Evolutionary conservation across 2,888 invertebrate genomes (phyloP).

Genomic region (Orchestes rusci): DNA sequence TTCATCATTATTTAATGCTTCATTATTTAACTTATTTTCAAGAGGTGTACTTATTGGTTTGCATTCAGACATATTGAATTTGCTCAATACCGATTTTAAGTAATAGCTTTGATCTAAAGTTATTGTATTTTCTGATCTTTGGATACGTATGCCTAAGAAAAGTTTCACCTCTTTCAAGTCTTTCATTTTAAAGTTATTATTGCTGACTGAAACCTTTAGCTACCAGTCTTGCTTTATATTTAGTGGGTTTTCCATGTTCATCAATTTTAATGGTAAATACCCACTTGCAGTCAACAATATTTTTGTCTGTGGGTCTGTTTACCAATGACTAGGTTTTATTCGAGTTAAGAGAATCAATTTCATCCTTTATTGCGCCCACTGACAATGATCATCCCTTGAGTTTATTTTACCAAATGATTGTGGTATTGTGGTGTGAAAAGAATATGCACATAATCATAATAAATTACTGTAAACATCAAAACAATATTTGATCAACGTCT

Average conservation of each 20-base stretch:
- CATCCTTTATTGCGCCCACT: constrained; percentile 5
- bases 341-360: constrained; percentile 9
- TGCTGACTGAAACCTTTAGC: constrained; percentile 20
- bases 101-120: constrained; percentile 5
- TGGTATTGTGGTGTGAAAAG: neutral
- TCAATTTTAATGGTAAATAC: constrained; percentile 22
- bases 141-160: constrained; percentile 16
- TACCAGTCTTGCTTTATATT: constrained; percentile 16
- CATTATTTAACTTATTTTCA: constrained; percentile 2
- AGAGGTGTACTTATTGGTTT: constrained; percentile 5
- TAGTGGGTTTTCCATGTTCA: constrained; percentile 11
- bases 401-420: constrained; percentile 4
- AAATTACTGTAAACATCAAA: no score
- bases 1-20: constrained; percentile 7
- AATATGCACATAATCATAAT: constrained; percentile 3
- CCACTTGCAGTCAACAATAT: constrained; percentile 22
- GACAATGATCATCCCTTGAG: constrained; percentile 1
- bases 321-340: constrained; percentile 23
- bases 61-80: constrained; percentile 6
- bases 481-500: constrained; percentile 1
- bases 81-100: constrained; percentile 1
- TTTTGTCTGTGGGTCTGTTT: constrained; percentile 7
- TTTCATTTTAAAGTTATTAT: constrained; percentile 19
- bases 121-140: neutral
- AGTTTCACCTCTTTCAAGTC: constrained; percentile 21